These are phyloP conservation scores for Neostethus bicornis DNA, from an alignment of 2,797 vertebrate genomes.

Conservation along the genomic window DNA sequence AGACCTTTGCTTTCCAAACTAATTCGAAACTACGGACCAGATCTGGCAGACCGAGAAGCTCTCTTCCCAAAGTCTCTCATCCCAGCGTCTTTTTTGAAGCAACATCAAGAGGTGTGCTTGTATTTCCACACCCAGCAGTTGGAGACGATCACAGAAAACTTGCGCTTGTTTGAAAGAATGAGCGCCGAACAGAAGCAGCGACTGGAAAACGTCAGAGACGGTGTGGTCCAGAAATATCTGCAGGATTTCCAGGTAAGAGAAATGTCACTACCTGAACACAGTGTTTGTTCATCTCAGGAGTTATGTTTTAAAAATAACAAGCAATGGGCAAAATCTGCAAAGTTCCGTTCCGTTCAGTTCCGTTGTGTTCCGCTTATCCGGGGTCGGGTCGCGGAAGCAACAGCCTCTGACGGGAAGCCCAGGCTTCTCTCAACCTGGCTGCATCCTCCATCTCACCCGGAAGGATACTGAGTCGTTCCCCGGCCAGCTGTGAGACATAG, in stretches of 20 bases:
- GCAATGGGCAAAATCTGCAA: too few relatives aligned
- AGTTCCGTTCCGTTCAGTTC: too few relatives aligned
- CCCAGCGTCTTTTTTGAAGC: conserved; percentile 80
- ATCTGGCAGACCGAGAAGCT: conserved; percentile 79
- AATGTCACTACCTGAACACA: background rate
- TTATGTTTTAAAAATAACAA: too few relatives aligned
- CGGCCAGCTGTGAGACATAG: too few relatives aligned
- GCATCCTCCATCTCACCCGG: too few relatives aligned
- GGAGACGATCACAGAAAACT: conserved; percentile 90
- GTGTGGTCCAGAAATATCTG: conserved; percentile 83
- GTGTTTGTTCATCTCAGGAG: too few relatives aligned
- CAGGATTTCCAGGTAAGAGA: conserved; percentile 76
- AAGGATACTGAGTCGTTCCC: too few relatives aligned
- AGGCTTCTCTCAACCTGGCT: too few relatives aligned
- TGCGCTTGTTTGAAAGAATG: conserved; percentile 83
- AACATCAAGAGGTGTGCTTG: conserved; percentile 85
- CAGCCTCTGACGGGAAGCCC: too few relatives aligned
- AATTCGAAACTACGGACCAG: conserved; percentile 85
- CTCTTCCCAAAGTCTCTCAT: conserved; percentile 87
- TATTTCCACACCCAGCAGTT: conserved; percentile 89
- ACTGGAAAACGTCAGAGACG: conserved; percentile 83
- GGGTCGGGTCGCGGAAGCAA: too few relatives aligned
- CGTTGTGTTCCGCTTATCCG: too few relatives aligned
- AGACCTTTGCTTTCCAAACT: conserved; percentile 87
- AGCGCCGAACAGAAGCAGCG: conserved; percentile 69